Conservation (phyloP, 1,140 invertebrate species). For the Formica selysi region DNA sequence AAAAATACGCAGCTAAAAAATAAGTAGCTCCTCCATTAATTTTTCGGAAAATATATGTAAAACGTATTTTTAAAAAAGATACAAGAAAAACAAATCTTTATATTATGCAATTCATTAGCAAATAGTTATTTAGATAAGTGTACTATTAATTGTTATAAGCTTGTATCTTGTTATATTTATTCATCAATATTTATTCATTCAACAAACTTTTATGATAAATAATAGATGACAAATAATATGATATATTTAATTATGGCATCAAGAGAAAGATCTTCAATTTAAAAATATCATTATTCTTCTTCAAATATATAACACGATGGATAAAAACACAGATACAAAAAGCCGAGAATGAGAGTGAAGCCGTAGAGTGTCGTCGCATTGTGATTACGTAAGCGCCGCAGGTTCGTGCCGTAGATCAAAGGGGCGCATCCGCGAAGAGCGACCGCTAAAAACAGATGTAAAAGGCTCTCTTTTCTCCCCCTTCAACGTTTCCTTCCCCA, state of each 20-base stretch:
- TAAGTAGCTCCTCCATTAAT: neutral
- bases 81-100: neutral
- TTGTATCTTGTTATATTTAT: neutral
- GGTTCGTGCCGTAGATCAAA: conserved; percentile 22
- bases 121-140: neutral
- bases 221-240: neutral
- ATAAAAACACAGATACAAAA: neutral
- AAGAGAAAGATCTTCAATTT: neutral
- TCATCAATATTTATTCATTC: neutral
- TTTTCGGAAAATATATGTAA: neutral
- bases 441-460: conserved; percentile 38
- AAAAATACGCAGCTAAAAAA: neutral
- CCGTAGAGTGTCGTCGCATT: neutral
- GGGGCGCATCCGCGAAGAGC: neutral
- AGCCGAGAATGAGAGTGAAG: neutral
- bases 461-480: neutral
- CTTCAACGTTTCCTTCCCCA: conserved; percentile 26
- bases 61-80: no score
- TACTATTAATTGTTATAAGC: neutral
- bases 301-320: neutral
- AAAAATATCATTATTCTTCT: neutral
- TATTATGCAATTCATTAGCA: neutral
- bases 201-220: neutral
- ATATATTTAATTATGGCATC: neutral
- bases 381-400: conserved; percentile 24